phyloP scores from a whole-genome alignment of 2,113 vertebrate species.

The Galemys pyrenaicus region DNA sequence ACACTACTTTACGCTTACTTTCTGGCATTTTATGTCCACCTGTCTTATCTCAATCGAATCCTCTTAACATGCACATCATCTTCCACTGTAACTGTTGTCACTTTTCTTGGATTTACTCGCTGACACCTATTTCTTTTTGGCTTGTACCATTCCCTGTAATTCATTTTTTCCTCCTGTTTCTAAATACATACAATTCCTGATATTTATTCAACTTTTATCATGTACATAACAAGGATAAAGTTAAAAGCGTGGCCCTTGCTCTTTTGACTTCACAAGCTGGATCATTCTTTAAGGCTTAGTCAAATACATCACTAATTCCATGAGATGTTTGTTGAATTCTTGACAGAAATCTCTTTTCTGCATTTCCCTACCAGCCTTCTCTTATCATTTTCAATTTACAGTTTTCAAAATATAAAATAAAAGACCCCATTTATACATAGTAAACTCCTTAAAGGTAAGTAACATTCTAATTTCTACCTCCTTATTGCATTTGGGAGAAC shows the following conservation, averaged over 20 bases:
- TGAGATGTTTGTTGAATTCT: conserved; percentile 24
- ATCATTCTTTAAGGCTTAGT: conserved; percentile 9
- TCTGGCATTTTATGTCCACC: background rate
- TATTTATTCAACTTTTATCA: background rate
- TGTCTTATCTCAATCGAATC: background rate
- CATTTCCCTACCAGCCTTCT: background rate
- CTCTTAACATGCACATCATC: conserved; percentile 24
- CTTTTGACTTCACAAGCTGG: conserved; percentile 2
- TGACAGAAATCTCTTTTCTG: background rate
- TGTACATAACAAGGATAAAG: conserved; percentile 7
- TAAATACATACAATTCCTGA: background rate
- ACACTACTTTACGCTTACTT: conserved; percentile 13
- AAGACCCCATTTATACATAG: background rate
- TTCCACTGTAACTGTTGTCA: conserved; percentile 3
- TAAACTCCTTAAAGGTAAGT: conserved; percentile 20
- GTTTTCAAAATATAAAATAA: conserved; percentile 43
- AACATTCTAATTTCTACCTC: conserved; percentile 18
- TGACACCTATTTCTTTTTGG: background rate
- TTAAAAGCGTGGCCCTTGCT: conserved; percentile 4
- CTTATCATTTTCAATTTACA: conserved; percentile 8
- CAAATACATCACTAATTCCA: background rate
- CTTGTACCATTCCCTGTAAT: background rate
- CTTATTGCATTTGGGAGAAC: background rate
- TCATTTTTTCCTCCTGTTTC: background rate
- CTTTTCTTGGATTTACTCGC: conserved; percentile 9